Conservation (phyloP, 2,797 vertebrate species). For the Tragelaphus oryx region DNA sequence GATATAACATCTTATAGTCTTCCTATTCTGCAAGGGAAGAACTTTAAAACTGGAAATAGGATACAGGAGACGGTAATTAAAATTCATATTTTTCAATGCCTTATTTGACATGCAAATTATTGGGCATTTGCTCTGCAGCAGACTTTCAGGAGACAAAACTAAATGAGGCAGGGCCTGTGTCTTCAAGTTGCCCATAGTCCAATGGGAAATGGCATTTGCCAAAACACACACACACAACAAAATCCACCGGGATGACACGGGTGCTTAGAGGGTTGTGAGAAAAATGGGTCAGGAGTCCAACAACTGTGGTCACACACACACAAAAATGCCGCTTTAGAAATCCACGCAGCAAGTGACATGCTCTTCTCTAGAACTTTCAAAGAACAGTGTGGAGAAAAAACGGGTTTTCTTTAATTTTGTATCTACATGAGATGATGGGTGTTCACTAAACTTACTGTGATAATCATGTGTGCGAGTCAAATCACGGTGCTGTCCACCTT, state of each 20-base stretch:
- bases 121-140: background rate
- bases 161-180: background rate
- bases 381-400: background rate
- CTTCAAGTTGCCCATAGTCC: background rate
- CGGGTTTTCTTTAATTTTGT: background rate
- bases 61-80: background rate
- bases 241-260: background rate
- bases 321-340: background rate
- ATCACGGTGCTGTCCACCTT: accelerated
- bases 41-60: background rate
- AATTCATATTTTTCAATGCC: background rate
- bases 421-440: background rate
- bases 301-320: background rate
- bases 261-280: background rate
- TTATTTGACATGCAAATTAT: background rate
- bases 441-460: background rate
- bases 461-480: no score
- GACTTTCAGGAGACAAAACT: background rate
- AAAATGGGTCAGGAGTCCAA: no score
- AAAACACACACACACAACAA: background rate
- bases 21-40: background rate
- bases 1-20: background rate
- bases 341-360: background rate
- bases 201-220: background rate
- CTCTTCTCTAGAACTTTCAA: background rate